Evolutionary conservation across 2,113 vertebrate species (phyloP).

Genomic region (Nerophis lumbriciformis): DNA sequence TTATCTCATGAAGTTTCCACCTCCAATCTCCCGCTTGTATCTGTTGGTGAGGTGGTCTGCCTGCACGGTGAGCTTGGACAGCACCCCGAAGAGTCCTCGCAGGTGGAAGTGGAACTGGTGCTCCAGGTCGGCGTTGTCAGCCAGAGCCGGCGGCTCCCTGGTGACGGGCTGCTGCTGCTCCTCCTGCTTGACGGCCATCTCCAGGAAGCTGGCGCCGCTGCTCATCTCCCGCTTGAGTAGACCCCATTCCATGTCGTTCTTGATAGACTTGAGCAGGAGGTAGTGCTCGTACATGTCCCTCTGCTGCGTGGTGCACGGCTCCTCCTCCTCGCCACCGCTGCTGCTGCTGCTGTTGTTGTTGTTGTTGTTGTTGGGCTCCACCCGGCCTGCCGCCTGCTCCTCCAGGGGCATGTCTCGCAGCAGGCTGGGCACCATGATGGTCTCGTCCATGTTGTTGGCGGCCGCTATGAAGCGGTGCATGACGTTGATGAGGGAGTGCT

Average conservation of each 20-base stretch:
- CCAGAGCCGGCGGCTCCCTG: constrained; percentile 6
- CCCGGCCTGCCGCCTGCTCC: constrained; percentile 44
- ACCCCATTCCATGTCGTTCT: constrained; percentile 80
- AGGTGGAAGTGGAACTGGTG: constrained; percentile 75
- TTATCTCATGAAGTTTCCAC: constrained; percentile 72
- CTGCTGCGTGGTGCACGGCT: constrained; percentile 66
- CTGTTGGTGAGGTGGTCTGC: constrained; percentile 74
- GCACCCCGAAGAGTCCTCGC: constrained; percentile 72
- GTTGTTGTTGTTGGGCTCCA: constrained; percentile 49
- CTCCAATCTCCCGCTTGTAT: constrained; percentile 76
- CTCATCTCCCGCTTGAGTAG: constrained; percentile 68
- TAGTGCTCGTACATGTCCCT: constrained; percentile 79
- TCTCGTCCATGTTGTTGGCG: constrained; percentile 79
- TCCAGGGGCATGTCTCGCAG: constrained; percentile 73
- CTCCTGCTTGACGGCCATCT: constrained; percentile 72
- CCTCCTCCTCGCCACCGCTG: constrained; percentile 30
- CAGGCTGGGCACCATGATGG: constrained; percentile 78
- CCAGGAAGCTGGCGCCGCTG: constrained; percentile 67
- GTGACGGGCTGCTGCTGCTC: constrained; percentile 53
- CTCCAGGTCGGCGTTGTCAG: constrained; percentile 62
- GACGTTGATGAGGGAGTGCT: constrained; percentile 76
- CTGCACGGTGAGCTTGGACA: constrained; percentile 74
- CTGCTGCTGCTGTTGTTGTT: neutral
- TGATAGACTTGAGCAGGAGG: constrained; percentile 76
- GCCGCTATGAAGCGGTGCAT: constrained; percentile 79